A percentile compares a stretch with the other conserved stretches of the same genome.
phyloP scores from a whole-genome alignment of 2,113 vertebrate species.

The Colaptes auratus region DNA sequence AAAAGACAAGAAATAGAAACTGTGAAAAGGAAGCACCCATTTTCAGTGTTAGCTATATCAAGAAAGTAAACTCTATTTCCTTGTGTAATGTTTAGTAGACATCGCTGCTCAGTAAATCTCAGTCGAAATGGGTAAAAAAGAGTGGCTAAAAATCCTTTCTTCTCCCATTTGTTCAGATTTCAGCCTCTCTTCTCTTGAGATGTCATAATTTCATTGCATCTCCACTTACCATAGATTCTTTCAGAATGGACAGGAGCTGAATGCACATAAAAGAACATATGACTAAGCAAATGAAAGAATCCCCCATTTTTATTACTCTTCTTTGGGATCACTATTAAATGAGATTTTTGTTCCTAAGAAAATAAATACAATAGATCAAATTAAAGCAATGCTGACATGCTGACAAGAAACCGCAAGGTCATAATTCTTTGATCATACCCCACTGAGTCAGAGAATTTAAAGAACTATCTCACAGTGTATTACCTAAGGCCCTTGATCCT shows the following conservation, averaged over 20 bases:
- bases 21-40: neutral
- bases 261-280: slow-evolving; percentile 23
- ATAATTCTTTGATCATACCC: neutral
- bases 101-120: neutral
- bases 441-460: neutral
- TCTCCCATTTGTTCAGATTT: slow-evolving; percentile 36
- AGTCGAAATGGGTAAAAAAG: slow-evolving; percentile 11
- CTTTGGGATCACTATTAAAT: neutral
- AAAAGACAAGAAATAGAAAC: slow-evolving; percentile 27
- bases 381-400: neutral
- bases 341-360: slow-evolving; percentile 2
- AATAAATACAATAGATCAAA: slow-evolving; percentile 22
- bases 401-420: slow-evolving; percentile 18
- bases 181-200: slow-evolving; percentile 25
- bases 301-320: neutral
- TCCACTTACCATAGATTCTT: neutral
- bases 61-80: slow-evolving; percentile 3
- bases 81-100: neutral
- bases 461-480: neutral
- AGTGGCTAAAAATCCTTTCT: slow-evolving; percentile 33
- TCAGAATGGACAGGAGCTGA: slow-evolving; percentile 5
- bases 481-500: neutral
- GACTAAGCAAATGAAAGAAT: neutral
- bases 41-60: neutral
- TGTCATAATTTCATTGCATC: slow-evolving; percentile 26